Base-by-base conservation (phyloP, 1,140 invertebrate genomes). In the Rhagoletis pomonella region DNA sequence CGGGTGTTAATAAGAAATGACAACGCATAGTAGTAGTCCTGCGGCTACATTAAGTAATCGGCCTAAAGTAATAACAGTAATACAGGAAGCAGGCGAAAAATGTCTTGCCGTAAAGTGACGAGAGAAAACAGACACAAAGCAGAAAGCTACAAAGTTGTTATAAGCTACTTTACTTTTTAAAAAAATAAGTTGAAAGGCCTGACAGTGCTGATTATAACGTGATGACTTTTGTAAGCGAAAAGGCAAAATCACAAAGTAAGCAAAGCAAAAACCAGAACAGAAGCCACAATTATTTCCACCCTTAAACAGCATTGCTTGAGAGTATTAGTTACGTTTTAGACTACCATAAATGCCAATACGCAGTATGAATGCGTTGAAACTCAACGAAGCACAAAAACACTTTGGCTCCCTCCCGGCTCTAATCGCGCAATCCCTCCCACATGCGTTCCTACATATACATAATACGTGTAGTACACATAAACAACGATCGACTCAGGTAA, bases 161-260 rank as follows among this genome's bases (percentile, higher is more conserved):
- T 73, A 73, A 73, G 42, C 67, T 73, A 73, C 67, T 73, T 73
- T 14, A 42, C 17, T 9, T 73, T 69, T 73, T 73, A 67, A 67
- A n/a, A n/a, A n/a, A 62, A 62, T 14, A 62, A 62, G 60, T 17
- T 17, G 42, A 4, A 10, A 73, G 42, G 12, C 67, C 44, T 29
- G 9, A 44, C 65, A 42, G 10, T 14, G 29, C 65, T 44, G 65
- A 69, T 69, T 42, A 69, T 44, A 69, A 69, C 39, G 42, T 73
- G 42, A 47, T 73, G 42, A 47, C 42, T 44, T 73, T 73, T 47
- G 67, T 42, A 73, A 17, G 14, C 67, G 67, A 44, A 73, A 47
- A 73, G 39, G 42, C 42, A 47, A 73, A 73, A 29, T 69, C 39
- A 3, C 12, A 7, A 47, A 73, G 14, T 10, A 55, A 47, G 67